phyloP scores from a whole-genome alignment of 2,888 invertebrate species.

The Pterobdella sp. region DNA sequence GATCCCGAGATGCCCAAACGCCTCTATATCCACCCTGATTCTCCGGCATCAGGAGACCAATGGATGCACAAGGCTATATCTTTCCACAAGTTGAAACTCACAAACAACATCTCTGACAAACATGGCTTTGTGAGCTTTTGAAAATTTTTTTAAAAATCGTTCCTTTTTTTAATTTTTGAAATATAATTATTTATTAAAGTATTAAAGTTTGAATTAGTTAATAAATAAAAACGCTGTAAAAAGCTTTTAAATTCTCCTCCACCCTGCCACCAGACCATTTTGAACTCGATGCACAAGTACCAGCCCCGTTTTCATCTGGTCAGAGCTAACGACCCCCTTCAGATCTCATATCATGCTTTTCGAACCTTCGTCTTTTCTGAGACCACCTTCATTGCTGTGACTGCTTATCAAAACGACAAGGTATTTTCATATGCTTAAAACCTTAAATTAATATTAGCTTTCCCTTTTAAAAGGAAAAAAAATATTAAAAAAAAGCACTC shows the following conservation, averaged over 20 bases:
- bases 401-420: constrained; percentile 32
- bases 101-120: constrained; percentile 98
- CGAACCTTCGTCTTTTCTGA: constrained; percentile 29
- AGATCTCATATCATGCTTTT: constrained; percentile 26
- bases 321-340: constrained; percentile 28
- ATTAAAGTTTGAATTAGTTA: background rate
- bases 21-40: constrained; percentile 98
- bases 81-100: constrained; percentile 96
- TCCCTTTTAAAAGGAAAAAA: no score
- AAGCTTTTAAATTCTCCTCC: background rate
- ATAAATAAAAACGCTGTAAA: background rate
- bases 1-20: constrained; percentile 73
- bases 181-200: background rate
- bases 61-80: constrained; percentile 99
- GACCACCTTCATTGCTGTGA: constrained; percentile 30
- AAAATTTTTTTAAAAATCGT: background rate
- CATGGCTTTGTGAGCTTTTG: constrained; percentile 38
- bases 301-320: constrained; percentile 31
- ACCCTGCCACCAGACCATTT: constrained; percentile 26
- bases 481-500: no score
- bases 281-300: constrained; percentile 34
- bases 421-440: background rate
- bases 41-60: constrained; percentile 67
- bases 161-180: background rate
- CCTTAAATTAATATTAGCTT: background rate